Conservation (phyloP, 1,140 invertebrate species). For the Drosophila kikkawai region DNA sequence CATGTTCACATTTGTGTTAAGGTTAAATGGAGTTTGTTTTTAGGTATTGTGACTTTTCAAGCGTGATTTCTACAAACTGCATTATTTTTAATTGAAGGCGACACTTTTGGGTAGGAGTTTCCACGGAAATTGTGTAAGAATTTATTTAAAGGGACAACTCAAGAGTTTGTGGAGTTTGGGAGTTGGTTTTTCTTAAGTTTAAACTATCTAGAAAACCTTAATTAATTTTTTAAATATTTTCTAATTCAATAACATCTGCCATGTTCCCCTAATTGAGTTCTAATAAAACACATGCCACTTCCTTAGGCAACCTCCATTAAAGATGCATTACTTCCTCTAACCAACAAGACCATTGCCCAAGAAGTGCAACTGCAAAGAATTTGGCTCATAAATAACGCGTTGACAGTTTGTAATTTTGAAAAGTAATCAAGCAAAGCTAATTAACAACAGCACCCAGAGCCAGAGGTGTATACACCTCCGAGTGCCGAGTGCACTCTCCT, state of each 20-base stretch:
- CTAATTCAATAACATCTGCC: neutral
- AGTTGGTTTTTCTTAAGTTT: no score
- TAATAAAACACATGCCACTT: conserved; percentile 41
- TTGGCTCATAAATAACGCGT: conserved; percentile 74
- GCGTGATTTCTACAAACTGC: conserved; percentile 13
- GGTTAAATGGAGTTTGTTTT: conserved; percentile 69
- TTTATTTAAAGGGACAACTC: conserved; percentile 1
- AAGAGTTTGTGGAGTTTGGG: neutral
- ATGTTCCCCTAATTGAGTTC: conserved; percentile 9
- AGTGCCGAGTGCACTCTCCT: conserved; percentile 32
- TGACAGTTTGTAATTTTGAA: conserved; percentile 81
- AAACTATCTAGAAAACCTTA: neutral
- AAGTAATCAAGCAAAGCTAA: conserved; percentile 81
- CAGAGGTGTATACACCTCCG: conserved; percentile 44
- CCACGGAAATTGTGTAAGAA: neutral
- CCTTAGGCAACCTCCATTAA: conserved; percentile 35
- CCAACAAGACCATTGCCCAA: conserved; percentile 1
- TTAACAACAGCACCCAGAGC: conserved; percentile 60
- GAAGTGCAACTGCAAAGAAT: conserved; percentile 53
- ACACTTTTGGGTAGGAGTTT: conserved; percentile 50
- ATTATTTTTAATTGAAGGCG: conserved; percentile 47
- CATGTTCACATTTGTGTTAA: conserved; percentile 59
- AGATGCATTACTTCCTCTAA: conserved; percentile 41
- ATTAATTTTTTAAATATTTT: neutral
- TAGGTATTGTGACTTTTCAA: conserved; percentile 26